Conservation (phyloP, 1,140 invertebrate species). For the Trichomalopsis sarcophagae region DNA sequence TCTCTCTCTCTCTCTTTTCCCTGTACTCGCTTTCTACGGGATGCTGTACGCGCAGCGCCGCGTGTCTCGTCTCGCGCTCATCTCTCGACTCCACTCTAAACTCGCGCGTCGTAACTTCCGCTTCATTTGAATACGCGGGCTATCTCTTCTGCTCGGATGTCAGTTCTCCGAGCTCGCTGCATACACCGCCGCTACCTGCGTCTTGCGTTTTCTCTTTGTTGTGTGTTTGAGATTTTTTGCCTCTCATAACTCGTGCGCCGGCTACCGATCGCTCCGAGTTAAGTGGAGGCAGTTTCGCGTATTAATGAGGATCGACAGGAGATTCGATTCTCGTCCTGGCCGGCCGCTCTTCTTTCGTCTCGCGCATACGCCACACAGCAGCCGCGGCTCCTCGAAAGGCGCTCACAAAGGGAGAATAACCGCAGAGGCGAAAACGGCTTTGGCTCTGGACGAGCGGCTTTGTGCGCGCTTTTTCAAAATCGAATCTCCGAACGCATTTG, state of each 20-base stretch:
- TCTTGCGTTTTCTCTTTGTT: slow-evolving; percentile 7
- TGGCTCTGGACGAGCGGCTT: neutral
- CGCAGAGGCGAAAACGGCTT: slow-evolving; percentile 1
- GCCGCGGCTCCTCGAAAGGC: neutral
- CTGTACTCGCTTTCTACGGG: neutral
- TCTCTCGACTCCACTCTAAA: slow-evolving; percentile 17
- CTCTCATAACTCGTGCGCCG: neutral
- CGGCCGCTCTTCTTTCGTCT: too few relatives aligned
- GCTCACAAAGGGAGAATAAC: neutral
- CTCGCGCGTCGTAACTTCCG: slow-evolving; percentile 47
- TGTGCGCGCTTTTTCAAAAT: slow-evolving; percentile 24
- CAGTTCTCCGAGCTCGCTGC: neutral
- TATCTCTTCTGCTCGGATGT: slow-evolving; percentile 37
- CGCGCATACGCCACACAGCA: too few relatives aligned
- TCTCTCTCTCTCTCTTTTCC: neutral
- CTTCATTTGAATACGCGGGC: slow-evolving; percentile 51
- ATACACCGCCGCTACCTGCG: neutral
- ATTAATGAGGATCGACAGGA: slow-evolving; percentile 38
- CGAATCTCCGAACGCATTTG: slow-evolving; percentile 6
- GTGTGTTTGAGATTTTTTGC: too few relatives aligned
- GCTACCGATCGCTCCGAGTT: slow-evolving; percentile 25
- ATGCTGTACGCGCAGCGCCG: neutral
- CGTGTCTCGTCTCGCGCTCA: neutral
- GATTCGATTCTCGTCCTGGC: neutral
- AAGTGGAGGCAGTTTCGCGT: slow-evolving; percentile 32